Evolutionary conservation across 1,140 invertebrate species (phyloP).

Genomic region (Sitobion miscanthi): DNA sequence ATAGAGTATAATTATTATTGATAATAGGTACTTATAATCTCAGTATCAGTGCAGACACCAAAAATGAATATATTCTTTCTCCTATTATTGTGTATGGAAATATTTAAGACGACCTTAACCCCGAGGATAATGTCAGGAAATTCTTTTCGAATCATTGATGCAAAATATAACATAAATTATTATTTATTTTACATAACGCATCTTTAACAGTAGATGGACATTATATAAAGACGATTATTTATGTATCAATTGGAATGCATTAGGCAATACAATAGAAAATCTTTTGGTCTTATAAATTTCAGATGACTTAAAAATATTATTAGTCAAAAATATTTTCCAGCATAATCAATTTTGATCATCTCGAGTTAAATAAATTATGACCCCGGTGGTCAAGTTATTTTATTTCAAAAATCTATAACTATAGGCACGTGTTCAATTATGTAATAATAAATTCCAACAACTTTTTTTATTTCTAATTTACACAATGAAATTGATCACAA

Average conservation of each 20-base stretch:
- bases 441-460: neutral
- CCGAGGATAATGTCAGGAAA: neutral
- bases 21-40: neutral
- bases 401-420: neutral
- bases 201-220: neutral
- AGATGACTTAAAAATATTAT: conserved; percentile 13
- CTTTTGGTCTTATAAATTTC: neutral
- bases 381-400: neutral
- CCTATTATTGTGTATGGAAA: neutral
- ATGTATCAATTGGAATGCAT: conserved; percentile 11
- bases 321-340: neutral
- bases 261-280: neutral
- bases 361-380: neutral
- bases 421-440: neutral
- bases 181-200: neutral
- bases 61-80: neutral
- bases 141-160: neutral
- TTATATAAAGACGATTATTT: neutral
- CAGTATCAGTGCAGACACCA: neutral
- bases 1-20: neutral
- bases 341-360: neutral
- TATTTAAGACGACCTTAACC: neutral
- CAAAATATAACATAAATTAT: neutral
- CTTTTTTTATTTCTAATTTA: neutral
- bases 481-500: neutral